These are phyloP conservation scores for Chloropsis cyanopogon DNA, from an alignment of 2,113 vertebrate genomes.

Conservation along the genomic window DNA sequence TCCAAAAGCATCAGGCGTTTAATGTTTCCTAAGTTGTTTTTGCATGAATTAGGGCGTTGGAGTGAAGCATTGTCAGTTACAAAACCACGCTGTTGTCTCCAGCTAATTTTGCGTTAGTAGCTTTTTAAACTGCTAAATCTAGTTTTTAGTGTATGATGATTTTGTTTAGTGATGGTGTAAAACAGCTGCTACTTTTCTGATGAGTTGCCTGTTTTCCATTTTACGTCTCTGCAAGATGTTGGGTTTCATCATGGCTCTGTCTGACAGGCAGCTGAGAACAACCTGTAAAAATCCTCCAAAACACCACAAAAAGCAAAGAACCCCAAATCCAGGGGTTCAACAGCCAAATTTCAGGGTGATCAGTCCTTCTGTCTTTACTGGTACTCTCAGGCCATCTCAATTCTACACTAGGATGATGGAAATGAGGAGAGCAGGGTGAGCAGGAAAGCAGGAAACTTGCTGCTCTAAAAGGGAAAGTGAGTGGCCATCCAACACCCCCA, in stretches of 20 bases:
- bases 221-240: conserved; percentile 70
- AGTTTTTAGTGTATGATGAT: conserved; percentile 67
- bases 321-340: not conserved
- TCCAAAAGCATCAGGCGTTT: conserved; percentile 37
- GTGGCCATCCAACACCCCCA: not conserved
- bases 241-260: conserved; percentile 34
- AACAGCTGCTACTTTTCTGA: conserved; percentile 70
- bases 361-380: not conserved
- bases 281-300: not conserved
- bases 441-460: not conserved
- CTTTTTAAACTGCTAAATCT: conserved; percentile 69
- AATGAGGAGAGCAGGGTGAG: not conserved
- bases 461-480: not conserved
- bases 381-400: not conserved
- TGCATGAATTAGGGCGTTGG: conserved; percentile 62
- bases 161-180: conserved; percentile 65
- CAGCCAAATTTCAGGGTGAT: not conserved
- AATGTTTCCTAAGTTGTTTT: conserved; percentile 63
- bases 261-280: conserved; percentile 54
- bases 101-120: conserved; percentile 70
- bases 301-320: not conserved
- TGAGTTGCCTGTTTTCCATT: conserved; percentile 67
- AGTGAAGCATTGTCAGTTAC: conserved; percentile 59
- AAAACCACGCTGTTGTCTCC: conserved; percentile 53
- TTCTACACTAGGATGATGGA: not conserved